phyloP scores from a whole-genome alignment of 2,113 vertebrate species.

The Etheostoma spectabile region DNA sequence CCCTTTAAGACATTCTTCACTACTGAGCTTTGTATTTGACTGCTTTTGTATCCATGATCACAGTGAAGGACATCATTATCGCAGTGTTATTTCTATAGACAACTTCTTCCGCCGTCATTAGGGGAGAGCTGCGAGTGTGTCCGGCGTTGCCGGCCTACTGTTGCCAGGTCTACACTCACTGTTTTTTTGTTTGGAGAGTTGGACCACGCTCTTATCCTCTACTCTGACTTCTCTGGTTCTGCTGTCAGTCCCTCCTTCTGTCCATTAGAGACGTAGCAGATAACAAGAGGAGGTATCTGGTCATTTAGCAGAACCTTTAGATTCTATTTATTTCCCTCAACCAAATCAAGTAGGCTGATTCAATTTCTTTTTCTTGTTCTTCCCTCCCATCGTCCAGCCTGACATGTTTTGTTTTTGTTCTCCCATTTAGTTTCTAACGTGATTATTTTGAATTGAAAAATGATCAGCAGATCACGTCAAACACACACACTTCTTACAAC shows the following conservation, averaged over 20 bases:
- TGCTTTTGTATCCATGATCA: background rate
- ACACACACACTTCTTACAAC: background rate
- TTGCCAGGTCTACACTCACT: constrained; percentile 28
- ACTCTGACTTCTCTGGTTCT: constrained; percentile 46
- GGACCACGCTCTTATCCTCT: constrained; percentile 13
- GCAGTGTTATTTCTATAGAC: background rate
- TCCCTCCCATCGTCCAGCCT: background rate
- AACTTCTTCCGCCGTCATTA: background rate
- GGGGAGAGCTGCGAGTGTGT: constrained; percentile 11
- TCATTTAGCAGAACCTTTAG: background rate
- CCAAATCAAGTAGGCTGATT: background rate
- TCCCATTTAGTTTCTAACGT: constrained; percentile 31
- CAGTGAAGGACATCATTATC: background rate
- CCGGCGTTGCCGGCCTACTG: constrained; percentile 10
- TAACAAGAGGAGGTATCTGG: background rate
- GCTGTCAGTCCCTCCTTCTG: constrained; percentile 24
- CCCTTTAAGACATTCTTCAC: background rate
- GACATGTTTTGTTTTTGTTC: background rate
- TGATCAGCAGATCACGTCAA: constrained; percentile 1
- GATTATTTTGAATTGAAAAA: constrained; percentile 31
- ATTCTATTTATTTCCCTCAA: constrained; percentile 1
- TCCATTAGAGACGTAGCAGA: background rate
- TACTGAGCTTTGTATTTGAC: background rate
- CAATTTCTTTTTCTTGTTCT: background rate
- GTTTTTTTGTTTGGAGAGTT: constrained; percentile 35